Evolutionary conservation across 2,797 vertebrate genomes (phyloP).

Genomic region (Crenichthys baileyi): DNA sequence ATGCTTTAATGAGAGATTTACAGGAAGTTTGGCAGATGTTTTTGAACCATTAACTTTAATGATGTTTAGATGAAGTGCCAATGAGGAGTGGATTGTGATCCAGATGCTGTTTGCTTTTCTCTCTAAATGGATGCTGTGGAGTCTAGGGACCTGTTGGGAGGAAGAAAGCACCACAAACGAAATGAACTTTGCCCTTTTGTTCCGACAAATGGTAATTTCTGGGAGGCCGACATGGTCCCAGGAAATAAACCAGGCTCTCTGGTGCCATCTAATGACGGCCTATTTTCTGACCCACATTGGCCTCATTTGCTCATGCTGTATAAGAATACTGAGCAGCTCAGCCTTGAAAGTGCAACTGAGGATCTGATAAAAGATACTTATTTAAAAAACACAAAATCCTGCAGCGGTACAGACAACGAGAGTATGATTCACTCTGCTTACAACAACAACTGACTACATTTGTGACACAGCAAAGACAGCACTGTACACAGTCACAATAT

Average conservation of each 20-base stretch:
- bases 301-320: neutral
- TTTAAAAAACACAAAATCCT: constrained; percentile 35
- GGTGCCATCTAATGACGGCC: constrained; percentile 70
- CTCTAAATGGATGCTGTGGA: constrained; percentile 61
- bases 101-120: constrained; percentile 69
- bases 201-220: constrained; percentile 61
- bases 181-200: constrained; percentile 76
- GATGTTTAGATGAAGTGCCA: constrained; percentile 34
- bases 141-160: constrained; percentile 70
- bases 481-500: constrained; percentile 48
- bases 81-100: constrained; percentile 17
- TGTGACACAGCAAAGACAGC: constrained; percentile 40
- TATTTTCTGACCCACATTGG: neutral
- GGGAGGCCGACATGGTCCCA: constrained; percentile 27
- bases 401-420: constrained; percentile 18
- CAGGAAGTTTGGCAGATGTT: neutral
- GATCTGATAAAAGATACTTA: constrained; percentile 51
- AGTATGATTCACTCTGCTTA: constrained; percentile 11
- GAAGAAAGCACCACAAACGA: constrained; percentile 51
- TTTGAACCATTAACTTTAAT: constrained; percentile 24
- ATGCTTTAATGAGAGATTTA: constrained; percentile 1
- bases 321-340: neutral
- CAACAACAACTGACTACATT: constrained; percentile 33
- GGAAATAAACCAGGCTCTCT: constrained; percentile 33
- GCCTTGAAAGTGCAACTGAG: neutral